phyloP scores from a whole-genome alignment of 2,113 vertebrate species.

The Lophius piscatorius region DNA sequence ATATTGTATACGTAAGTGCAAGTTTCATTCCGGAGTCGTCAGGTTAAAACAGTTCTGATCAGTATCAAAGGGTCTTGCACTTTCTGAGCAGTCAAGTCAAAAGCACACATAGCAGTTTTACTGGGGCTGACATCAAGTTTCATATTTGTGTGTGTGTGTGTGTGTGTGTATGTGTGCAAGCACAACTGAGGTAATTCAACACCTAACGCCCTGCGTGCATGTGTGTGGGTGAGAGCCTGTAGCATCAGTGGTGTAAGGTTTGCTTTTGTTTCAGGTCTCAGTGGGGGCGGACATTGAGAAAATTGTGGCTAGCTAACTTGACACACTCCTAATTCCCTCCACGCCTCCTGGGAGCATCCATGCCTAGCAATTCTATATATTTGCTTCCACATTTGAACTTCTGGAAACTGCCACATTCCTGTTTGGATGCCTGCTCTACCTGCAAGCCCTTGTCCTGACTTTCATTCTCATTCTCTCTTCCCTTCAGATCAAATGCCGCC shows the following conservation, averaged over 20 bases:
- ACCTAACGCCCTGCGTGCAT: slow-evolving; percentile 8
- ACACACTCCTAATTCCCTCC: slow-evolving; percentile 55
- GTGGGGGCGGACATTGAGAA: slow-evolving; percentile 51
- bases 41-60: slow-evolving; percentile 54
- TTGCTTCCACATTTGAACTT: slow-evolving; percentile 53
- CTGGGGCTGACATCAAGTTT: slow-evolving; percentile 52
- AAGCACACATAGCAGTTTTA: slow-evolving; percentile 41
- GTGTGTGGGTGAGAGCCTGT: slow-evolving; percentile 24
- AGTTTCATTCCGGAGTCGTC: slow-evolving; percentile 49
- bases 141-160: slow-evolving; percentile 23
- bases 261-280: slow-evolving; percentile 50
- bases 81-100: slow-evolving; percentile 47
- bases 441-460: slow-evolving; percentile 39
- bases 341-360: slow-evolving; percentile 40
- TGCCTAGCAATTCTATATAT: slow-evolving; percentile 14
- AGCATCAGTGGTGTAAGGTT: slow-evolving; percentile 62
- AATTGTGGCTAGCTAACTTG: slow-evolving; percentile 57
- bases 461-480: slow-evolving; percentile 56
- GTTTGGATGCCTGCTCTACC: slow-evolving; percentile 17
- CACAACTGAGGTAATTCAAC: slow-evolving; percentile 46
- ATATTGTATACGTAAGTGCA: slow-evolving; percentile 31
- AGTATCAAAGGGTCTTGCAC: slow-evolving; percentile 36
- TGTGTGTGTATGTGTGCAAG: slow-evolving; percentile 14
- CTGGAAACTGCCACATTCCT: slow-evolving; percentile 55
- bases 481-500: slow-evolving; percentile 43